Conservation (phyloP, 2,888 invertebrate genomes). For the Ochropleura leucogaster region DNA sequence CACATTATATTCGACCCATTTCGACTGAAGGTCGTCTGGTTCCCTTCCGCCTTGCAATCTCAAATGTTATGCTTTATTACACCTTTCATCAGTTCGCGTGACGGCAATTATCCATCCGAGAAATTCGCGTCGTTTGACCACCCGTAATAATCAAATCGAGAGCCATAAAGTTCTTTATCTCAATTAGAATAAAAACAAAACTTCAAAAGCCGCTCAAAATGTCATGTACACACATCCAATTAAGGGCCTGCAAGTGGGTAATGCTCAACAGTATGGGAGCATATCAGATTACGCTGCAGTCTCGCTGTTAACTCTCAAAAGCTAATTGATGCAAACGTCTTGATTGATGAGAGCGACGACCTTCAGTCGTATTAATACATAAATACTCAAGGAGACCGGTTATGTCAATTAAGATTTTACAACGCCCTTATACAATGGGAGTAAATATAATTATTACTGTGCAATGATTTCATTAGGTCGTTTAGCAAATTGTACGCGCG, state of each 20-base stretch:
- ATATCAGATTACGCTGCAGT: slow-evolving; percentile 83
- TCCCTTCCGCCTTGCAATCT: slow-evolving; percentile 57
- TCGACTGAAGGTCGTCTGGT: slow-evolving; percentile 61
- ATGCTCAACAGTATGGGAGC: slow-evolving; percentile 68
- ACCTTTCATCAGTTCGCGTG: slow-evolving; percentile 60
- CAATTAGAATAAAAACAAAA: slow-evolving; percentile 57
- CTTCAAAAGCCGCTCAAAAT: slow-evolving; percentile 68
- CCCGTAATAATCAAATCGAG: slow-evolving; percentile 49
- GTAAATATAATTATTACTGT: slow-evolving; percentile 81
- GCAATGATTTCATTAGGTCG: slow-evolving; percentile 83
- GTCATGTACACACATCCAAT: slow-evolving; percentile 75
- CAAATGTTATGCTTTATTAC: slow-evolving; percentile 54
- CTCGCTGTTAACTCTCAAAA: slow-evolving; percentile 77
- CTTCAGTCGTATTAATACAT: slow-evolving; percentile 74
- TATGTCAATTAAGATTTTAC: slow-evolving; percentile 73
- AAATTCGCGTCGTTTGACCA: slow-evolving; percentile 60
- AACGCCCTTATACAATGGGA: slow-evolving; percentile 75
- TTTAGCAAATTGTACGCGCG: slow-evolving; percentile 75
- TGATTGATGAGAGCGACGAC: slow-evolving; percentile 84
- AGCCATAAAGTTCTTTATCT: slow-evolving; percentile 57
- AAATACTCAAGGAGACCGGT: slow-evolving; percentile 66
- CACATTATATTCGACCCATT: slow-evolving; percentile 53
- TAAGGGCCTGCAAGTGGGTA: slow-evolving; percentile 72
- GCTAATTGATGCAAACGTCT: slow-evolving; percentile 85
- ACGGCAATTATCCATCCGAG: slow-evolving; percentile 56